phyloP scores from a whole-genome alignment of 2,888 invertebrate genomes.

The Eupithecia pulchellata region DNA sequence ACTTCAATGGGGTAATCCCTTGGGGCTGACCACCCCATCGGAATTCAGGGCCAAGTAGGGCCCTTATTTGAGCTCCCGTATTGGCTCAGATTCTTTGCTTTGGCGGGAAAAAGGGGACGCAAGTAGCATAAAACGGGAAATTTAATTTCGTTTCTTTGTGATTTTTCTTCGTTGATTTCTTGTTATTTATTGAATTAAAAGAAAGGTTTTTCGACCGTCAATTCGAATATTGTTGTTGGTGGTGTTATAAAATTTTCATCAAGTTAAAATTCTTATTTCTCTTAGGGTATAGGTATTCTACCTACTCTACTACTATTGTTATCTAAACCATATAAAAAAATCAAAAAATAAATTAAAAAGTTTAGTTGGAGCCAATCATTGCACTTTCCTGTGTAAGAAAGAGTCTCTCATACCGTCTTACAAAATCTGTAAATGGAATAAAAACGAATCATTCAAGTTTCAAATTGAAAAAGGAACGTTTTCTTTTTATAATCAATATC shows the following conservation, averaged over 20 bases:
- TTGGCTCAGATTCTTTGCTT: conserved; percentile 65
- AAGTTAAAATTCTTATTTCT: neutral
- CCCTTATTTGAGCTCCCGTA: conserved; percentile 74
- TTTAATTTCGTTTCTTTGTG: conserved; percentile 31
- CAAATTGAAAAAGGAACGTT: neutral
- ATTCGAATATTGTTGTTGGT: neutral
- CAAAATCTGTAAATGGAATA: neutral
- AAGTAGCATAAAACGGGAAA: conserved; percentile 33
- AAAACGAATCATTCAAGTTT: neutral
- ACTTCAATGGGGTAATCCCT: conserved; percentile 50
- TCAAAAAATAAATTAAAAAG: no score
- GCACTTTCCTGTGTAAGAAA: no score
- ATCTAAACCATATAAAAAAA: no score
- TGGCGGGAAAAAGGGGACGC: conserved; percentile 37
- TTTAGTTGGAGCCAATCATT: no score
- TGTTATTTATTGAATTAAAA: conserved; percentile 3
- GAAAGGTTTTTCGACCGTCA: neutral
- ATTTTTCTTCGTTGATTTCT: conserved; percentile 28
- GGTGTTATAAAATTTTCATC: neutral
- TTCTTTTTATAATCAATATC: conserved; percentile 6
- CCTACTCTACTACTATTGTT: no score
- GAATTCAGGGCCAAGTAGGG: conserved; percentile 36
- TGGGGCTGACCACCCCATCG: conserved; percentile 41
- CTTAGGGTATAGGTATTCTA: no score
- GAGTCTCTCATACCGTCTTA: neutral